These are phyloP conservation scores for Callyntrura sp. DNA, from an alignment of 2,888 invertebrate genomes.

Conservation along the genomic window DNA sequence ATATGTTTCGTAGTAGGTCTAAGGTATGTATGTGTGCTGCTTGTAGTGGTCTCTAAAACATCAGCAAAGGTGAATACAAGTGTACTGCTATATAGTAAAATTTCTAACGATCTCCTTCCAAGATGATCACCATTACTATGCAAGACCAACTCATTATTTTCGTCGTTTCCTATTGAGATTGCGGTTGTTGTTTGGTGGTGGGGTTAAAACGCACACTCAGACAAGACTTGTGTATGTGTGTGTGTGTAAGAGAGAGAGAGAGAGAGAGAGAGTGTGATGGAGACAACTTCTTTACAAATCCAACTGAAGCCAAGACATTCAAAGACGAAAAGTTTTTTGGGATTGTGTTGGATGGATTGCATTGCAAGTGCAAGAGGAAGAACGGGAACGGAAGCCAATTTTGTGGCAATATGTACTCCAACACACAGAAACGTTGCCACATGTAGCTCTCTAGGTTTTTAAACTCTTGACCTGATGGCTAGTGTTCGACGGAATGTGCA, in stretches of 20 bases:
- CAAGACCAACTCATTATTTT: not conserved
- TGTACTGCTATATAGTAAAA: not conserved
- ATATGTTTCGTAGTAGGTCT: not conserved
- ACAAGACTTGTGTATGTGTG: not conserved
- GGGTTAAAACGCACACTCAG: not conserved
- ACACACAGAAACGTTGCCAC: conserved; percentile 55
- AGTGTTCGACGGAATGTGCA: not conserved
- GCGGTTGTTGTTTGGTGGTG: conserved; percentile 14
- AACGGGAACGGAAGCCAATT: conserved; percentile 48
- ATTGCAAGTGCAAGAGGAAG: conserved; percentile 64
- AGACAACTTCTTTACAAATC: not conserved
- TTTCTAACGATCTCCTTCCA: conserved; percentile 22
- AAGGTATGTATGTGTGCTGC: too few relatives aligned
- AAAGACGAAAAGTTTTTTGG: conserved; percentile 58
- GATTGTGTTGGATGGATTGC: conserved; percentile 23
- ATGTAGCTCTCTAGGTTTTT: conserved; percentile 74
- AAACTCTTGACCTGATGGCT: conserved; percentile 78
- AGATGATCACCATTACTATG: not conserved
- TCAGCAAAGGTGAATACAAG: not conserved
- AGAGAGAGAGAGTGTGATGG: too few relatives aligned
- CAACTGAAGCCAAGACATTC: conserved; percentile 62
- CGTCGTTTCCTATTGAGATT: conserved; percentile 18
- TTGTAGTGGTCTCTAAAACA: not conserved
- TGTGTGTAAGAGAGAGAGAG: not conserved
- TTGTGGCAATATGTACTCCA: conserved; percentile 47